Base-by-base conservation (phyloP, 2,797 vertebrate genomes). In the Lates japonicus region DNA sequence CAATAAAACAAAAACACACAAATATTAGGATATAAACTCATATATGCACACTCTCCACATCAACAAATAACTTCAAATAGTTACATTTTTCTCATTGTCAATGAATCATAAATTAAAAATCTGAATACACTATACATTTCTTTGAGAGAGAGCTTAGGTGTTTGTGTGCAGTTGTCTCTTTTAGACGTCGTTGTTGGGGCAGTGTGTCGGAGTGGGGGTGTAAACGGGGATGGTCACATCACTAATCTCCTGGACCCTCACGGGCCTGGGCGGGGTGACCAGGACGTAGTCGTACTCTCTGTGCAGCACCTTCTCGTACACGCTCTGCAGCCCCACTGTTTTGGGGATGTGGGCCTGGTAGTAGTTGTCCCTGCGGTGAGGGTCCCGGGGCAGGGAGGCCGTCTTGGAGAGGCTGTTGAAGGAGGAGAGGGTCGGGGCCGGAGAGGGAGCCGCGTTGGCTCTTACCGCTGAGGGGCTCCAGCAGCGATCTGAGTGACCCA, bases 401-500 rank as follows among this genome's bases (percentile, higher is more conserved):
- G 96, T 98, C 90, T 98, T 98, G 85, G 97, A 95, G 44, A 90
- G 90, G 81, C 82, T 87, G 88, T 78, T 86, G 94, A 98, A 99
- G 77, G 97, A 97, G 48, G 97, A 97, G 31, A 95, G 91, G 39
- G 93, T 93, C 0, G 93, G 94, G 12, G 93, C 90, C 0, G 93
- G 94, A 20, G 96, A 91, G 10, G 93, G 87, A 14, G 95, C 96
- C 0, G 93, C 90, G 8, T 95, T 96, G 87, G 96, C 93, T 55
- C 96, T 95, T 1, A 93, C 89, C 0, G 97, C 97, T 0, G 97
- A 96, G 13, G 98, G 98, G 87, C 97, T 99, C 98, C 98, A 99
- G 93, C 98, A 99, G 76, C 97, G 96, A 68, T 99, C 98, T 0
- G 98, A 99, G 90, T 99, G 98, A n/a, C 98, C 98, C 71, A 99